phyloP scores from a whole-genome alignment of 2,797 vertebrate species.

The Lophura swinhoii region DNA sequence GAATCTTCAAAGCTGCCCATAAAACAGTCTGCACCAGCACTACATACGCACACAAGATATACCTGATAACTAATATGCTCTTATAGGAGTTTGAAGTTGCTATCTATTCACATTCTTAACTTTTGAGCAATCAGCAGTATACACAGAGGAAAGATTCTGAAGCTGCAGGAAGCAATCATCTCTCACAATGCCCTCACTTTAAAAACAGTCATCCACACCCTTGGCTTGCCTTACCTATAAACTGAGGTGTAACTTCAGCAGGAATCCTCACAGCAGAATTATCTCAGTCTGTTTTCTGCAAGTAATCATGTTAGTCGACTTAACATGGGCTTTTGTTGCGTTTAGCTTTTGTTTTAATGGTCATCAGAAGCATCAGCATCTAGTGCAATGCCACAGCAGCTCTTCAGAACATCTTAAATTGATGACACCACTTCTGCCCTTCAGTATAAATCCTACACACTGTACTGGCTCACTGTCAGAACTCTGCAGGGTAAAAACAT shows the following conservation, averaged over 20 bases:
- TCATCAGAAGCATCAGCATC: neutral
- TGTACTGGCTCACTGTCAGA: neutral
- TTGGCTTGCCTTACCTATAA: neutral
- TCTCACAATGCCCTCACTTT: neutral
- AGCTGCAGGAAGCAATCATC: neutral
- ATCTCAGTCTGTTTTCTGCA: neutral
- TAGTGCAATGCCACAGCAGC: neutral
- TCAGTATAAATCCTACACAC: neutral
- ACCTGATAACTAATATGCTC: neutral
- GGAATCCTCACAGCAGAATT: neutral
- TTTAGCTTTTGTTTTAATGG: constrained; percentile 8
- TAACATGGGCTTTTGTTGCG: neutral
- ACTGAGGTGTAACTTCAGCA: neutral
- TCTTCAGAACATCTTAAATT: neutral
- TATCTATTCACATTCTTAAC: neutral
- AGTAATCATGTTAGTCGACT: neutral
- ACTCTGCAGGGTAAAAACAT: neutral
- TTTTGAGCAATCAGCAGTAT: neutral
- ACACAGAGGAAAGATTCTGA: neutral
- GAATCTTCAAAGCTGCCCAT: neutral
- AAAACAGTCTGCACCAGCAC: neutral
- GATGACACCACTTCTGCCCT: neutral
- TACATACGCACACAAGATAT: neutral
- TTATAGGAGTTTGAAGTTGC: neutral
- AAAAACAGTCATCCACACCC: neutral